Percentiles rank a stretch among this genome's conserved stretches.
phyloP scores from a whole-genome alignment of 2,113 vertebrate species.

The Prionailurus bengalensis region DNA sequence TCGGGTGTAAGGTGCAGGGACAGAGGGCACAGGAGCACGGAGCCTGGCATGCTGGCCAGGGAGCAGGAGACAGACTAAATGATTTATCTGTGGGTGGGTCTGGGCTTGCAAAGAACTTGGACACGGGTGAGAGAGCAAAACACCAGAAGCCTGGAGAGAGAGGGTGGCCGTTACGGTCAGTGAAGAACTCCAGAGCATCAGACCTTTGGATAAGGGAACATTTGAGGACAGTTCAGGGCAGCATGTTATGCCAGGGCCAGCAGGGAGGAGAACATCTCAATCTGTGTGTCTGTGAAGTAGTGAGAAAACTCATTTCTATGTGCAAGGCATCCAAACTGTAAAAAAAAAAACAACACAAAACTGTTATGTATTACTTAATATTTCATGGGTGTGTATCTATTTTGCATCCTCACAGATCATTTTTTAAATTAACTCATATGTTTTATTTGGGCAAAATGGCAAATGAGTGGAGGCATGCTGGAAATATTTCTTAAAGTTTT shows the following conservation, averaged over 20 bases:
- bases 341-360: neutral
- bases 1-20: neutral
- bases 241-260: fast-evolving
- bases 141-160: neutral
- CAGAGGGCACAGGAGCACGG: fast-evolving
- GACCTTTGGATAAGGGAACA: neutral
- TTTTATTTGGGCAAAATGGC: conserved; percentile 67
- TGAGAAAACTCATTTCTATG: neutral
- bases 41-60: neutral
- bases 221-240: neutral
- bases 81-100: fast-evolving
- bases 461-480: conserved; percentile 13
- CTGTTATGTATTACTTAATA: conserved; percentile 16
- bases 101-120: neutral
- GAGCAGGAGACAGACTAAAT: fast-evolving
- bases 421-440: neutral
- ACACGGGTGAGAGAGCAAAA: neutral
- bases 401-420: neutral
- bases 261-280: neutral
- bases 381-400: neutral
- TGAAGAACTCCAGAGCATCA: neutral
- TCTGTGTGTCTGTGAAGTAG: neutral
- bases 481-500: conserved; percentile 56
- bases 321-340: neutral
- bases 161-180: neutral